Conservation (phyloP, 2,888 invertebrate species). For the Didymodactylos carnosus region DNA sequence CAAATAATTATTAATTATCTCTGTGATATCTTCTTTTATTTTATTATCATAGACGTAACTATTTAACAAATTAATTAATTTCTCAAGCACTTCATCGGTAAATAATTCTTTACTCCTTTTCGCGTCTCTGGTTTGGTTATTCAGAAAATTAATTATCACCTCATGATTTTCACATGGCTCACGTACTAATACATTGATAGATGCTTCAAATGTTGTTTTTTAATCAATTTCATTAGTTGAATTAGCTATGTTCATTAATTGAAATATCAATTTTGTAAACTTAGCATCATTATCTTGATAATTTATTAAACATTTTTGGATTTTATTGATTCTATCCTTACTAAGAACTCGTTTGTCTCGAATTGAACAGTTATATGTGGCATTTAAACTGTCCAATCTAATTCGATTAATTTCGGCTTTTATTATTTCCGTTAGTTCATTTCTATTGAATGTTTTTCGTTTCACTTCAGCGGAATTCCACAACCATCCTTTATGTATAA, state of each 20-base stretch:
- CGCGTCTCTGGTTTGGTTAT: neutral
- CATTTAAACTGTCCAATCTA: neutral
- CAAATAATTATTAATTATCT: neutral
- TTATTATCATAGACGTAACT: neutral
- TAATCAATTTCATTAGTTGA: neutral
- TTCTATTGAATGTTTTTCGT: neutral
- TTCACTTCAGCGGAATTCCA: neutral
- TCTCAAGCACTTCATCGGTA: neutral
- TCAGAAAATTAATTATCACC: neutral
- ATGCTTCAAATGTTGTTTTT: neutral
- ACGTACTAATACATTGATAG: neutral
- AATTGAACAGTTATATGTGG: neutral
- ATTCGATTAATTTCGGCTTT: neutral
- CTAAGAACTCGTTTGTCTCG: neutral
- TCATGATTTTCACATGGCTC: neutral
- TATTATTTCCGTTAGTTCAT: neutral
- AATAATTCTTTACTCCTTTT: neutral
- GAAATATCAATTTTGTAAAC: neutral
- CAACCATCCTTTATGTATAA: neutral
- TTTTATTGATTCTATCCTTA: neutral
- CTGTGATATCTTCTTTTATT: neutral
- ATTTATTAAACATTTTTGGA: neutral
- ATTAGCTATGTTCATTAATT: neutral
- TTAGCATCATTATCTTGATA: neutral
- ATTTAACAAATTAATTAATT: neutral